Conservation (phyloP, 2,797 vertebrate species). For the Ceryle rudis region DNA sequence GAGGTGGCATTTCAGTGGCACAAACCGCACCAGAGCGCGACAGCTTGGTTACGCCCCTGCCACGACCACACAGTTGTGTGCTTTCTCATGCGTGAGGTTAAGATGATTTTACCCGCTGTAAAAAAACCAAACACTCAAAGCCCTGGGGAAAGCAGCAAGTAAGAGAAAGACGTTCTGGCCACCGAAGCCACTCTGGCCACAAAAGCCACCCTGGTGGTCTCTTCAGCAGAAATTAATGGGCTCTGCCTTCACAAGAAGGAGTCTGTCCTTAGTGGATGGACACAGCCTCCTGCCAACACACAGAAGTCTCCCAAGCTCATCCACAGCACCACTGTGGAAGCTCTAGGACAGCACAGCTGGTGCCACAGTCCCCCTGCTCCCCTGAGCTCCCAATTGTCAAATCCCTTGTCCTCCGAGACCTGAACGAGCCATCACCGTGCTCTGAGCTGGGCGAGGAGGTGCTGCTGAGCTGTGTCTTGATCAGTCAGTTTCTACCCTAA, state of each 20-base stretch:
- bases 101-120: not conserved
- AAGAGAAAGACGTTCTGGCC: too few relatives aligned
- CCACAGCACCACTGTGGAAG: too few relatives aligned
- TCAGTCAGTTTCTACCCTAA: not conserved
- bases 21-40: accelerated
- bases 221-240: not conserved
- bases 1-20: not conserved
- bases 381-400: not conserved
- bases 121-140: not conserved
- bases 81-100: accelerated
- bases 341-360: too few relatives aligned
- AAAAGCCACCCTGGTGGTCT: not conserved
- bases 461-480: not conserved
- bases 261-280: too few relatives aligned
- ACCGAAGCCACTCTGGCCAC: too few relatives aligned
- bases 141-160: not conserved
- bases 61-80: accelerated
- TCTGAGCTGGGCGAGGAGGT: not conserved
- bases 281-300: too few relatives aligned
- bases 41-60: not conserved
- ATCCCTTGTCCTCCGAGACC: not conserved
- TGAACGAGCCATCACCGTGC: accelerated
- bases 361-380: not conserved
- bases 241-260: too few relatives aligned
- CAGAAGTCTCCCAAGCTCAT: too few relatives aligned